phyloP scores from a whole-genome alignment of 1,140 invertebrate genomes.

The Hyphantria cunea region DNA sequence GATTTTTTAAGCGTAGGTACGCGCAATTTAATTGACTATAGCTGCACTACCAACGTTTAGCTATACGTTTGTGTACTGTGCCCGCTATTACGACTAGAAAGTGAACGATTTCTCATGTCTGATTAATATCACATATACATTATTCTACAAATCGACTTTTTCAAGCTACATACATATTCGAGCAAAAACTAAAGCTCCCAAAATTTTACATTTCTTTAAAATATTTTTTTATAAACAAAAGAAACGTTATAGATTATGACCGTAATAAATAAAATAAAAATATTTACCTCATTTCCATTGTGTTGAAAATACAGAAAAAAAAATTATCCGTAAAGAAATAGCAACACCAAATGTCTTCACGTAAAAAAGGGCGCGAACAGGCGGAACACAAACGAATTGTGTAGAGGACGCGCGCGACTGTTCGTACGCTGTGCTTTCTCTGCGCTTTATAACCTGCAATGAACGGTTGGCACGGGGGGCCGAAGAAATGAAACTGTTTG shows the following conservation, averaged over 20 bases:
- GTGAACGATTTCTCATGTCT: conserved; percentile 45
- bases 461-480: conserved; percentile 47
- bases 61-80: background rate
- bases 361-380: conserved; percentile 54
- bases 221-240: background rate
- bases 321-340: conserved; percentile 45
- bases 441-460: conserved; percentile 71
- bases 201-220: background rate
- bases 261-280: conserved; percentile 32
- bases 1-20: background rate
- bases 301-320: conserved; percentile 40
- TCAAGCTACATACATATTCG: background rate
- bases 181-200: background rate
- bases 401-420: conserved; percentile 55
- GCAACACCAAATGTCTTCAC: conserved; percentile 51
- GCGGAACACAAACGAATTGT: conserved; percentile 35
- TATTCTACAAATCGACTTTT: background rate
- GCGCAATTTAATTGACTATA: conserved; percentile 21
- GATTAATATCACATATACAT: conserved; percentile 36
- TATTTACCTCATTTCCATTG: conserved; percentile 68
- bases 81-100: conserved; percentile 39
- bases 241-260: background rate
- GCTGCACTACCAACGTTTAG: conserved; percentile 13
- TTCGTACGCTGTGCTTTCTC: conserved; percentile 70
- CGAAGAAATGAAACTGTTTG: conserved; percentile 72